Evolutionary conservation across 1,140 invertebrate genomes (phyloP).

Genomic region (Drosophila malerkotliana): DNA sequence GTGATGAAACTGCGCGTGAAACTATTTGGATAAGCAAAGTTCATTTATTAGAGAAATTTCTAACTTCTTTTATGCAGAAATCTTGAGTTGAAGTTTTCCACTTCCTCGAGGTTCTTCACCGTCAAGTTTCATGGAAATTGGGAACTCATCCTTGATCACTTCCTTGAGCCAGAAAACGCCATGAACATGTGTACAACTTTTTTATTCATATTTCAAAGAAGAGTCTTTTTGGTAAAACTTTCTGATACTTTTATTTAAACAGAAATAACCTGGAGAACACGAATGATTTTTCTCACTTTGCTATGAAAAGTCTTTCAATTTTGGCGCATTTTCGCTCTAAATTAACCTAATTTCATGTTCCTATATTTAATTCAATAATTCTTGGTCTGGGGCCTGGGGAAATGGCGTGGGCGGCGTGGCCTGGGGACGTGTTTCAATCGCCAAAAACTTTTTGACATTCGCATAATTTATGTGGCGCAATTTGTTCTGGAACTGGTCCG

Average conservation of each 20-base stretch:
- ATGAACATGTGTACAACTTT: neutral
- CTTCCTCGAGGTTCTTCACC: neutral
- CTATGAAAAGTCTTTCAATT: neutral
- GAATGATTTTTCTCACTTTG: neutral
- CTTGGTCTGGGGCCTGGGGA: neutral
- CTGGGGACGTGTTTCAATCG: constrained; percentile 35
- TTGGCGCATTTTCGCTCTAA: neutral
- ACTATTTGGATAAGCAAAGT: constrained; percentile 47
- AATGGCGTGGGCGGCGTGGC: constrained; percentile 5
- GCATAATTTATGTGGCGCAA: constrained; percentile 64
- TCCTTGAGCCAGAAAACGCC: neutral
- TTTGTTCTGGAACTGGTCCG: constrained; percentile 45
- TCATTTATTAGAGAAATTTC: constrained; percentile 28
- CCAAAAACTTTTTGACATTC: constrained; percentile 63
- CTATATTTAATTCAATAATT: constrained; percentile 40
- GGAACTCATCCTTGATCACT: constrained; percentile 1
- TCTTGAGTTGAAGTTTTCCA: constrained; percentile 9
- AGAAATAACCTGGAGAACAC: neutral
- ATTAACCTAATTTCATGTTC: constrained; percentile 13
- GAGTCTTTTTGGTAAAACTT: neutral
- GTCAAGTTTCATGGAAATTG: neutral
- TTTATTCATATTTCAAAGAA: neutral
- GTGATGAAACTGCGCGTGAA: constrained; percentile 34
- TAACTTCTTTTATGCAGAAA: constrained; percentile 1
- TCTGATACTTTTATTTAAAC: neutral